Evolutionary conservation across 1,140 invertebrate genomes (phyloP), one percentile per base, ranked within the genome.

Genomic region (Drosophila pachea): DNA sequence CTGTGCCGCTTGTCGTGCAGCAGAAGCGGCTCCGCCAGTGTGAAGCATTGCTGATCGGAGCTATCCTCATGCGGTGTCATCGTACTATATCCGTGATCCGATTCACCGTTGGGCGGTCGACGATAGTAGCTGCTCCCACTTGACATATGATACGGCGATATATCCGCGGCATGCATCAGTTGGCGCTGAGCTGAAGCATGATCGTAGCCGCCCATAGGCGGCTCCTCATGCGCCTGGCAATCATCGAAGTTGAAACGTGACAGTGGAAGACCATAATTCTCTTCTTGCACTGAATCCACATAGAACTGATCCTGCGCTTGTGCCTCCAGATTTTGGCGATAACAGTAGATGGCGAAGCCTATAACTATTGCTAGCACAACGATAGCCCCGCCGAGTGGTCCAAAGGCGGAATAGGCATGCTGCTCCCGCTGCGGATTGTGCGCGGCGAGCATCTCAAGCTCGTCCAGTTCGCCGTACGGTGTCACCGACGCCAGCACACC

Each of bases 1-100:
- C 91, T 92, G 16, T 89, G 74, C 60, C 91, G 89, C 48, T 93
- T 92, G 74, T 93, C 92, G 55, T 89, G 86, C 71, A 84, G 54
- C 29, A 93, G 90, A 38, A 92, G 90, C 0, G 92, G 91, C 77
- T 93, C 93, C 32, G 92, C 91, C 5, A 93, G 90, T 12, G 94
- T 94, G 68, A 95, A 94, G 7, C 94, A 94, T 48, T 94, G 92
- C 70, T 95, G 94, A 79, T 97, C 95, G 4, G 93, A 93, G 7
- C 93, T 93, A 84, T 98, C 96, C 73, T 97, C 95, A 74, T 97
- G 95, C 0, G 95, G 96, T 0, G 96, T 97, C 96, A 98, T 98
- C 0, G 97, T 98, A 12, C 96, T 97, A 88, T 98, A 98, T 3
- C 97, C 97, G 88, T 97, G 96, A 90, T 98, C 97, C 33, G 95